Base-by-base conservation (phyloP, 2,888 invertebrate genomes). In the Drosophila kokeensis region DNA sequence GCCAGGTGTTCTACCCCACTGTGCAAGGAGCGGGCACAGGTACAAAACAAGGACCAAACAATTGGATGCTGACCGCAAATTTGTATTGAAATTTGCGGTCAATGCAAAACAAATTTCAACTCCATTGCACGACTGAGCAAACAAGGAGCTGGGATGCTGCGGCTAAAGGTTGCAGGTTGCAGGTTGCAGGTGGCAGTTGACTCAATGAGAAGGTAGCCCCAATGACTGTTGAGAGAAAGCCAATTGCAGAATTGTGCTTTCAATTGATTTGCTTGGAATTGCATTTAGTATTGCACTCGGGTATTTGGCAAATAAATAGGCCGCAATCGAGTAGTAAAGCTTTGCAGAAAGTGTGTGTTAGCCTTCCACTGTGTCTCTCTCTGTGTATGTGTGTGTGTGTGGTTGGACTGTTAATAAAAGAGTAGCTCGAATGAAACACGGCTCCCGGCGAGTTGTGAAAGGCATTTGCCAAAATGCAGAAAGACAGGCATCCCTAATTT, bases 41-140 rank as follows among this genome's bases (percentile, higher is more conserved):
- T 49, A 30, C 10, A 24, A 2, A 24, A 10, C 18, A 18, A 49
- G 27, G 49, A 21, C 21, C 27, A 24, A n/a, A n/a, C 70, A 81
- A 87, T 84, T 81, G 86, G 45, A 69, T 60, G 70, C 78, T 74
- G 72, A 68, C 85, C 85, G 87, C 85, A 86, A 82, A 86, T 84
- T 77, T 86, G 79, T 86, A 86, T 86, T 86, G 85, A 86, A 86
- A 89, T 87, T 86, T 86, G 85, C 89, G 85, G 85, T 85, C 85
- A 89, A 89, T 89, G 87, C 79, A 79, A 85, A 85, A 84, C 85
- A 85, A 85, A 82, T 89, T 73, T 77, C 75, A 87, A 89, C 85
- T 87, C 76, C 69, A 74, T 72, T 86, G 75, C 71, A 79, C 71
- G 78, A 60, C 73, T 79, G 77, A 66, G 60, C 70, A 76, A 83